Evolutionary conservation across 2,888 invertebrate genomes (phyloP), one percentile per base, ranked within the genome.

Genomic region (Caenorhabditis japonica): DNA sequence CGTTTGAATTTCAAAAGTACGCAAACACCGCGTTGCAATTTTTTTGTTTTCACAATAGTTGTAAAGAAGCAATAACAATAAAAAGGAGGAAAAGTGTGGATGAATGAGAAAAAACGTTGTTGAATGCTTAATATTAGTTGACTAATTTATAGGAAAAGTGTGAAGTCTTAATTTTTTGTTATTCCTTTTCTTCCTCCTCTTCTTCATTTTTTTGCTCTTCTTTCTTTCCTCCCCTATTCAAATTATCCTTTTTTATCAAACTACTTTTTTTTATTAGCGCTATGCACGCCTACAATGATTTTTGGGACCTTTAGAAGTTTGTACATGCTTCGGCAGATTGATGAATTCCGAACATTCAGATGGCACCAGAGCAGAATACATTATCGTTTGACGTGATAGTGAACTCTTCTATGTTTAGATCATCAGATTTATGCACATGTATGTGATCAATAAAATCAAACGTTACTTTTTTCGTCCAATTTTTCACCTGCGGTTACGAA

Each of bases 251-350:
- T 21, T 43, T 10, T 13, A n/a, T n/a, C n/a, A n/a, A n/a, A n/a
- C n/a, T n/a, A n/a, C n/a, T n/a, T n/a, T n/a, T n/a, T n/a, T n/a
- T n/a, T n/a, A n/a, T n/a, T n/a, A n/a, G n/a, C n/a, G n/a, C n/a
- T n/a, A n/a, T n/a, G n/a, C n/a, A n/a, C n/a, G n/a, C n/a, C n/a
- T n/a, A n/a, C 10, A 30, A 30, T 30, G 10, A 30, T 30, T 7
- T 30, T 30, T 30, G n/a, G n/a, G n/a, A n/a, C 30, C 36, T 19
- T 38, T 15, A 15, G 38, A 19, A 51, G 51, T 51, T 38, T 51
- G 51, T 38, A n/a, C 56, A 58, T 51, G 56, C 49, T 51, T 43
- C 21, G 43, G 27, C 47, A 64, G 53, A 64, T 55, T 64, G 46
- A 53, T 53, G 53, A 46, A 55, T 56, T 49, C 36, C 56, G 38